Conservation (phyloP, 2,113 vertebrate species). For the Hoplias malabaricus region DNA sequence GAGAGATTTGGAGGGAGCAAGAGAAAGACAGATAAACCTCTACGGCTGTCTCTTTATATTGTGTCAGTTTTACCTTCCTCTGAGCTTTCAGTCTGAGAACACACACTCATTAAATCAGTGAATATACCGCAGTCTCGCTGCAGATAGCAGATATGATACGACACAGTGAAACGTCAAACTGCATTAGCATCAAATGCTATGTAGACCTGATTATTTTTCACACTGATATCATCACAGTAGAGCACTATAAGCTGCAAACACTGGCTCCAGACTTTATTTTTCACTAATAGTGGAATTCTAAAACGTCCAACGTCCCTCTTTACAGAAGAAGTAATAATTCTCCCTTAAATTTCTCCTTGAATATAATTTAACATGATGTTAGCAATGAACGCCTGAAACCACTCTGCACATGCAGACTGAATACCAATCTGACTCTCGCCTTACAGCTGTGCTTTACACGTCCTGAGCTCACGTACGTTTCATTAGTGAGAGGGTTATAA, state of each 20-base stretch:
- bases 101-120: slow-evolving; percentile 52
- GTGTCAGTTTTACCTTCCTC: slow-evolving; percentile 5
- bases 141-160: slow-evolving; percentile 59
- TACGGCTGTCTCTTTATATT: slow-evolving; percentile 15
- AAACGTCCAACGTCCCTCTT: not conserved
- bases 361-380: not conserved
- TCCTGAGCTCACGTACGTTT: not conserved
- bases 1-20: not conserved
- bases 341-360: not conserved
- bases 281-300: not conserved
- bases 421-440: not conserved
- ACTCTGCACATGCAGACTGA: not conserved
- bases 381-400: not conserved
- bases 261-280: not conserved
- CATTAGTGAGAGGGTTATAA: not conserved
- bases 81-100: slow-evolving; percentile 7
- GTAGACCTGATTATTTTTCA: slow-evolving; percentile 55
- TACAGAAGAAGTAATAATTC: not conserved
- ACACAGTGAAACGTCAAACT: slow-evolving; percentile 58
- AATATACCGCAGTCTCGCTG: slow-evolving; percentile 48
- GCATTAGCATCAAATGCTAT: slow-evolving; percentile 57
- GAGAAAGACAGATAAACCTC: not conserved
- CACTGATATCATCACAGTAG: slow-evolving; percentile 2
- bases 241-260: not conserved
- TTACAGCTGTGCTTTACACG: not conserved